Evolutionary conservation across 2,797 vertebrate genomes (phyloP).

Genomic region (Bovichtus diacanthus): DNA sequence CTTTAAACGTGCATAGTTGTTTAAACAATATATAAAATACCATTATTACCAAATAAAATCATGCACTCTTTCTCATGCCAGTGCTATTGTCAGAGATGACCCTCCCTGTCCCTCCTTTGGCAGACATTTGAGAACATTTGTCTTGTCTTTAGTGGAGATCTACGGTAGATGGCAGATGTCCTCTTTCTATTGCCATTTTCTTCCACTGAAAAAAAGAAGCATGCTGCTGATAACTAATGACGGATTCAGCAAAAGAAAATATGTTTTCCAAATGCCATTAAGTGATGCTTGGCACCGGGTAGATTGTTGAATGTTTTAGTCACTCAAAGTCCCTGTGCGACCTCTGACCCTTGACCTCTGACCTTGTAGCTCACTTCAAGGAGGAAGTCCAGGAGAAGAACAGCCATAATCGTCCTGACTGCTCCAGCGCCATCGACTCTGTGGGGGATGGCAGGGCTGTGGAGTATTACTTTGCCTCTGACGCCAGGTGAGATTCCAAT

Average conservation of each 20-base stretch:
- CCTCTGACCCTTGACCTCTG: slow-evolving; percentile 55
- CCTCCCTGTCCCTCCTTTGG: too few relatives aligned
- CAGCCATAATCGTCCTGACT: slow-evolving; percentile 81
- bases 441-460: slow-evolving; percentile 88
- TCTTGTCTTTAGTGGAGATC: not conserved
- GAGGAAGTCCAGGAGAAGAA: slow-evolving; percentile 78
- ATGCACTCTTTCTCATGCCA: not conserved
- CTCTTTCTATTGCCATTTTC: not conserved
- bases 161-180: not conserved
- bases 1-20: not conserved
- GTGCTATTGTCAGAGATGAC: not conserved
- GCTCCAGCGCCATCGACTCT: slow-evolving; percentile 86
- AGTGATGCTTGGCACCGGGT: not conserved
- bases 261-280: not conserved
- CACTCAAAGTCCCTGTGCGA: slow-evolving; percentile 6
- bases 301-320: slow-evolving; percentile 56
- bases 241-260: not conserved
- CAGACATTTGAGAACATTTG: not conserved
- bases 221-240: too few relatives aligned
- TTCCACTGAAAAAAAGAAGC: not conserved
- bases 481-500: slow-evolving; percentile 89
- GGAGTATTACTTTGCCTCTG: slow-evolving; percentile 97
- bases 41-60: not conserved
- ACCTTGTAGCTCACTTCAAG: slow-evolving; percentile 71
- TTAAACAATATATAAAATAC: not conserved